Evolutionary conservation across 2,113 vertebrate species (phyloP).

Genomic region (Cebidichthys violaceus): DNA sequence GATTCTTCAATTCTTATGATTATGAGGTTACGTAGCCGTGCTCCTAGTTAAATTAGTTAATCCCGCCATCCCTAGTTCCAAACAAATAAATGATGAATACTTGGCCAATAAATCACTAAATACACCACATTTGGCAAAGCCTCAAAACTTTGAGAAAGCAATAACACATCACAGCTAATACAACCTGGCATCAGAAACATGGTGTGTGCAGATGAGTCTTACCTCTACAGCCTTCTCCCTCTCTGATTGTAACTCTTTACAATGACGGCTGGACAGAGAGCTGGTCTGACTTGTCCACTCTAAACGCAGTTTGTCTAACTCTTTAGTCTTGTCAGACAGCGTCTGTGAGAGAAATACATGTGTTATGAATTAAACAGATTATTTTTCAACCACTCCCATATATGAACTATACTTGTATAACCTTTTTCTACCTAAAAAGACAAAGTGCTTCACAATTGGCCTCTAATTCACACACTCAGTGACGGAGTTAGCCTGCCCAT

Average conservation of each 20-base stretch:
- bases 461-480: not conserved
- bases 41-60: too few relatives aligned
- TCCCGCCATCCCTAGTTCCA: too few relatives aligned
- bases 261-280: conserved; percentile 85
- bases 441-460: not conserved
- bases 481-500: not conserved
- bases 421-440: not conserved
- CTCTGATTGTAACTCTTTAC: conserved; percentile 87
- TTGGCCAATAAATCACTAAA: not conserved
- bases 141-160: not conserved
- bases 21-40: too few relatives aligned
- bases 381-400: not conserved
- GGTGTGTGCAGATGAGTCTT: conserved; percentile 4
- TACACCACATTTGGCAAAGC: not conserved
- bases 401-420: not conserved
- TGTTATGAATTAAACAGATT: not conserved
- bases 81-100: too few relatives aligned
- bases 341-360: conserved; percentile 70
- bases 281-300: conserved; percentile 88
- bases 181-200: not conserved
- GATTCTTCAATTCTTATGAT: too few relatives aligned
- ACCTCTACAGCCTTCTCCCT: conserved; percentile 84
- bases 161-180: not conserved
- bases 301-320: conserved; percentile 88
- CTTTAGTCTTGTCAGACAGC: conserved; percentile 88